Base-by-base conservation (phyloP, 2,888 invertebrate genomes). In the Eilema caniola region DNA sequence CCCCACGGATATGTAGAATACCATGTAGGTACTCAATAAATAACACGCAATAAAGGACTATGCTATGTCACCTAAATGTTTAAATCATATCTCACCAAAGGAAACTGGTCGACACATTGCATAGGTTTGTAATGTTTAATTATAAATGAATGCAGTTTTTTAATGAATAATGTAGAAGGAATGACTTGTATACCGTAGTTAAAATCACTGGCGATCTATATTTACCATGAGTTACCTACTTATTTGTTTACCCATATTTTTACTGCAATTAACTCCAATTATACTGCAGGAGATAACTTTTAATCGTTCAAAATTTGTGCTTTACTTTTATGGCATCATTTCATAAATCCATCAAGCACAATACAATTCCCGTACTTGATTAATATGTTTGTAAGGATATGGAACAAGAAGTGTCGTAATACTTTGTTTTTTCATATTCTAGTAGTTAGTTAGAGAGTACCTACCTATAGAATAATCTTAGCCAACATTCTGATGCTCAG, bases 101-200 rank as follows among this genome's bases (percentile, higher is more conserved):
- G 47, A 63, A 37, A 56, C 53, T 23, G 23, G 25, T 47, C 28
- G 20, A 31, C 23, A 14, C 33, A 33, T 33, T 16, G 11, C 16
- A 41, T 4, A 16, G 16, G 41, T 41, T 3, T 23, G n/a, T 56
- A 56, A 1, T 31, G 56, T 65, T 47, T 61, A n/a, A 67, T 61
- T 53, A n/a, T 25, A 66, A 23, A 37, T 56, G 67, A 67, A 67
- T 62, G 62, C 47, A 24, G 62, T 62, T 33, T 33, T 67, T 31
- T 28, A 47, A 62, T 67, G 53, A 62, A 56, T 67, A 61, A 61
- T 4, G 47, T 12, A 66, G 12, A 4, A 28, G 5, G 2, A 28
- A 28, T 53, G 23, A 33, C 33, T 16, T 16, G 16, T 65, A 62
- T 31, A 23, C 7, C 61, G 47, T n/a, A 61, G 31, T 47, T 61